These are phyloP conservation scores for Gallinago paraguaiae DNA, from an alignment of 2,113 vertebrate genomes.

Conservation along the genomic window DNA sequence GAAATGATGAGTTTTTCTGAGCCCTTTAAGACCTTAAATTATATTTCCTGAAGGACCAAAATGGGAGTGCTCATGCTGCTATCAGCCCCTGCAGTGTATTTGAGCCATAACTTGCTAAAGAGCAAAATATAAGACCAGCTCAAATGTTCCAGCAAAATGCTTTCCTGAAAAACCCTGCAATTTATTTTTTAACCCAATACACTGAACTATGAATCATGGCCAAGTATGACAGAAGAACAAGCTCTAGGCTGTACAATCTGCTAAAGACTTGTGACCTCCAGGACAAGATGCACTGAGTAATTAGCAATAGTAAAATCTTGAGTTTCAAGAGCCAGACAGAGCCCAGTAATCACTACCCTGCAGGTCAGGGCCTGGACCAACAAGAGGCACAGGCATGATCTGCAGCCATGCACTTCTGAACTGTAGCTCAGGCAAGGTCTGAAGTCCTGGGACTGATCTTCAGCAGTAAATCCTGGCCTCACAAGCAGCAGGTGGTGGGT, in stretches of 20 bases:
- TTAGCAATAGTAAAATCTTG: neutral
- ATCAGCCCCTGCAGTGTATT: neutral
- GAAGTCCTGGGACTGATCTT: neutral
- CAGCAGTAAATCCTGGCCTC: no score
- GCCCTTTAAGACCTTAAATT: neutral
- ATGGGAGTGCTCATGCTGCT: neutral
- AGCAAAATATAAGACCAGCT: neutral
- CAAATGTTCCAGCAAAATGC: neutral
- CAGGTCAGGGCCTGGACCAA: rapidly evolving
- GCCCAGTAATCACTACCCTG: neutral
- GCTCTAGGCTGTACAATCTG: neutral
- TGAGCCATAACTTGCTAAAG: neutral
- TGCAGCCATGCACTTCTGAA: neutral
- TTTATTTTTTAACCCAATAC: neutral
- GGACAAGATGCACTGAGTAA: neutral
- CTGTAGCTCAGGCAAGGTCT: neutral
- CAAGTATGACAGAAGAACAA: neutral
- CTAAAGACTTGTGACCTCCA: neutral
- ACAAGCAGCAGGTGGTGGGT: no score
- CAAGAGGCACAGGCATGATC: neutral
- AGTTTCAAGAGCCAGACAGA: neutral
- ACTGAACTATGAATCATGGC: neutral
- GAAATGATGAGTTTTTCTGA: neutral
- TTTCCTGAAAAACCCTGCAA: neutral
- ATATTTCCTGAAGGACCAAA: neutral